Evolutionary conservation across 2,888 invertebrate species (phyloP).

Genomic region (Brachypalpus laphriformis): DNA sequence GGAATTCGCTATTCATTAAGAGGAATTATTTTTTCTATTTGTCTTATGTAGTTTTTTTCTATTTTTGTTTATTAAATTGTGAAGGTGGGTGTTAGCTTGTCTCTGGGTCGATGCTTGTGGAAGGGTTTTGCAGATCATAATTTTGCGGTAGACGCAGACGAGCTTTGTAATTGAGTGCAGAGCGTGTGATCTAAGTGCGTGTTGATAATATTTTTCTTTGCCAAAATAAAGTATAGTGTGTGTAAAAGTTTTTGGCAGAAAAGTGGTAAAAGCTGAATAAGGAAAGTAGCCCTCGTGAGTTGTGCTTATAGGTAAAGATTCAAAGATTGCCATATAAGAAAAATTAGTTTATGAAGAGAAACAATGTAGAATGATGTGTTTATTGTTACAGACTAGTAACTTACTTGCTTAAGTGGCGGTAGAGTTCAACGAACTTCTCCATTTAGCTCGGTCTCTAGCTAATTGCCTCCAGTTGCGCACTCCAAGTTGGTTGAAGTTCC

Average conservation of each 20-base stretch:
- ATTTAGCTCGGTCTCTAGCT: too few species aligned
- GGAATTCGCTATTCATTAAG: slow-evolving; percentile 31
- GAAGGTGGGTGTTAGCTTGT: neutral
- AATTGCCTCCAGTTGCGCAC: too few species aligned
- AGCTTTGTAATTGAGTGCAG: slow-evolving; percentile 43
- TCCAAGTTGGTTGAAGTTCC: too few species aligned
- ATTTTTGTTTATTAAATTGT: slow-evolving; percentile 25
- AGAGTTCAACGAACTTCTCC: too few species aligned
- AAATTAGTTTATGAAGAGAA: too few species aligned
- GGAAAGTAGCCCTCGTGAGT: neutral
- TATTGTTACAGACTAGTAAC: too few species aligned
- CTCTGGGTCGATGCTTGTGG: neutral
- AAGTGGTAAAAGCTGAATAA: neutral
- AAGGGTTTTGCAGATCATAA: slow-evolving; percentile 35
- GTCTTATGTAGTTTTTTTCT: slow-evolving; percentile 1
- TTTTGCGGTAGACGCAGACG: slow-evolving; percentile 26
- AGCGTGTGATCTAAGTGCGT: slow-evolving; percentile 10
- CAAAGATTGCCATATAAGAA: too few species aligned
- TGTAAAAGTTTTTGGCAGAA: neutral
- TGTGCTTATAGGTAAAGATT: slow-evolving; percentile 22
- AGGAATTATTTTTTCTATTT: slow-evolving; percentile 27
- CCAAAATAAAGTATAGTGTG: neutral
- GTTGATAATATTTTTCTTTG: neutral
- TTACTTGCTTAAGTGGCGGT: too few species aligned
- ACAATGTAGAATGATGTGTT: too few species aligned